Evolutionary conservation across 2,888 invertebrate genomes (phyloP), one percentile per base, ranked within the genome.

Genomic region (Nycteola revayana): DNA sequence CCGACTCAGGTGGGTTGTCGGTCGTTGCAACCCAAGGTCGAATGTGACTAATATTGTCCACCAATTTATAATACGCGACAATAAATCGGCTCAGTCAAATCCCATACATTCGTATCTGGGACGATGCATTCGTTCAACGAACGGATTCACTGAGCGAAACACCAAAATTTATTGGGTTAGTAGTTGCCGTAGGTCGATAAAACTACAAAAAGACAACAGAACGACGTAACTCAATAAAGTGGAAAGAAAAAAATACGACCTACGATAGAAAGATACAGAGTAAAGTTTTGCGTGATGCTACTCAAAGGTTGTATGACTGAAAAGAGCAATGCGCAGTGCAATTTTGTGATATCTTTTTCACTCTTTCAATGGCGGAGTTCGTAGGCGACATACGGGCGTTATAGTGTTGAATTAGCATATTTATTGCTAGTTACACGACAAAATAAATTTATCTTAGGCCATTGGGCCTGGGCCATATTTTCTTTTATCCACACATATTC

Each of bases 161-260:
- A 85, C 87, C 85, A 67, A 87, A 88, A 88, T 88, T 88, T 88
- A 88, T 88, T 88, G 69, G 88, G 87, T 88, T 88, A 88, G 86
- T 87, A 88, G 88, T 87, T 77, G 79, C 86, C 78, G 76, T 83
- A 86, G 88, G 87, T 88, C 88, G 88, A 88, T 88, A 88, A 87
- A 87, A 85, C 78, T 80, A 73, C 63, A 59, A 47, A 57, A 59
- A 69, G 59, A 66, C 63, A 61, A 56, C 65, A 69, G 63, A 86
- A 86, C 49, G 79, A 52, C 78, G 77, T 84, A 85, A 75, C 73
- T 83, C 74, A 60, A 65, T 62, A 66, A 73, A 75, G 75, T 49
- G 56, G 56, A 54, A 51, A 55, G 60, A 59, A 75, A 78, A 82
- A 81, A 75, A 77, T 68, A 79, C 81, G 70, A 85, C 86, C 75